phyloP scores from a whole-genome alignment of 1,140 invertebrate species.

The Drosophila pachea region DNA sequence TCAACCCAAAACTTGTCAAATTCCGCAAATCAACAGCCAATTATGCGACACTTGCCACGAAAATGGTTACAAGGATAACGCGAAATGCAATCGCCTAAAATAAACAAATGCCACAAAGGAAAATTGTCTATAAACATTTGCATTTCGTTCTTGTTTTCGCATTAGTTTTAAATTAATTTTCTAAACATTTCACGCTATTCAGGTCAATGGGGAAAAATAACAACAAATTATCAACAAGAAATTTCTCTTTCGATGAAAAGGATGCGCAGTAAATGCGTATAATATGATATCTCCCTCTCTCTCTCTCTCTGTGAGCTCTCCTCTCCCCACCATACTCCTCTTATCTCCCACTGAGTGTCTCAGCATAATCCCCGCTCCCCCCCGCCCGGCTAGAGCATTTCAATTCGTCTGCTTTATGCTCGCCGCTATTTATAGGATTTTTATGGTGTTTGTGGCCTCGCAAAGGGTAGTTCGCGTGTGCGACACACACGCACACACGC shows the following conservation, averaged over 20 bases:
- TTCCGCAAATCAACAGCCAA: conserved; percentile 16
- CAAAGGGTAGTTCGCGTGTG: conserved; percentile 2
- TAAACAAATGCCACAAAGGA: not conserved
- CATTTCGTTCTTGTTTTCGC: not conserved
- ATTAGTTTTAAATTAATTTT: conserved; percentile 24
- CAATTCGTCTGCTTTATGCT: not conserved
- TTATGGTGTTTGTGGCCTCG: conserved; percentile 19
- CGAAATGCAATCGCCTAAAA: conserved; percentile 10
- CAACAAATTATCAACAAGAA: conserved; percentile 7
- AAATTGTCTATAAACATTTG: conserved; percentile 7
- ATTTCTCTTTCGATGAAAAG: conserved; percentile 7
- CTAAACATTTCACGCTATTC: conserved; percentile 20
- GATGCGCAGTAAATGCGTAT: conserved; percentile 5
- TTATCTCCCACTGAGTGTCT: not conserved
- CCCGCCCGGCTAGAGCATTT: not conserved
- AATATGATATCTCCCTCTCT: no score
- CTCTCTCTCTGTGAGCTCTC: not conserved
- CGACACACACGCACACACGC: not conserved
- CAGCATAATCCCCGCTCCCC: not conserved
- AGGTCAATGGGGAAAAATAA: conserved; percentile 50
- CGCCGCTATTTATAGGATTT: conserved; percentile 11
- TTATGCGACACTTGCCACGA: conserved; percentile 6
- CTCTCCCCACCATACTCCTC: not conserved
- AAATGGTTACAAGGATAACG: conserved; percentile 50
- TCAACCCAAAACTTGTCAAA: conserved; percentile 40